Evolutionary conservation across 1,140 invertebrate genomes (phyloP), one percentile per base, ranked within the genome.

Genomic region (Popillia japonica): DNA sequence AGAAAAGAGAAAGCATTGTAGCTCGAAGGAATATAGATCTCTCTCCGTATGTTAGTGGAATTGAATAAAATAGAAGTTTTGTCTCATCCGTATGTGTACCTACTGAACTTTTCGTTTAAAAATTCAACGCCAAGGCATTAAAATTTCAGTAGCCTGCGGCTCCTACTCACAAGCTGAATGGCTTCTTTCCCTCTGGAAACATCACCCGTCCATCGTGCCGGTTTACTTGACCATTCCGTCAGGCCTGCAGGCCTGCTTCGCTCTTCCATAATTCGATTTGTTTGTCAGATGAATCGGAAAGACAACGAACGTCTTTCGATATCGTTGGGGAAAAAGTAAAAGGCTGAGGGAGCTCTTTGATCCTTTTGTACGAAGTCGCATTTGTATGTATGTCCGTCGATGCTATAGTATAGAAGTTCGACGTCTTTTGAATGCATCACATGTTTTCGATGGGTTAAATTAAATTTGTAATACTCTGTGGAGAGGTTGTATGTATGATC

Each of bases 241-340:
- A 34, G 61, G 20, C 61, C 20, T 11, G 11, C 61, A 10, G 61
- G 61, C 27, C 61, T 34, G 6, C 22, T 55, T 17, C 48, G 17
- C 48, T 55, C 17, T 55, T 55, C 48, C 61, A 34, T 68, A 68
- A 68, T 68, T 68, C 61, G 61, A 68, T 68, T 68, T 68, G 61
- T 34, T 68, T 68, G 61, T 68, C 61, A 68, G 61, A 68, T 68
- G 61, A 68, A 14, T 68, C 61, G 61, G 61, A 68, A 55, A 68
- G 61, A 68, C 61, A 68, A 68, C 61, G 61, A 34, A 68, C 61
- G 61, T 27, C 27, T 23, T 22, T 68, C 48, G 48, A 55, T 68
- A n/a, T 68, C 61, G 20, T 10, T 11, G n/a, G 61, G 61, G 27
- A 68, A 68, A 68, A 68, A 23, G 20, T n/a, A 68, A 68, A 20